These are phyloP conservation scores for Gobio gobio DNA, from an alignment of 2,113 vertebrate genomes.

Conservation along the genomic window DNA sequence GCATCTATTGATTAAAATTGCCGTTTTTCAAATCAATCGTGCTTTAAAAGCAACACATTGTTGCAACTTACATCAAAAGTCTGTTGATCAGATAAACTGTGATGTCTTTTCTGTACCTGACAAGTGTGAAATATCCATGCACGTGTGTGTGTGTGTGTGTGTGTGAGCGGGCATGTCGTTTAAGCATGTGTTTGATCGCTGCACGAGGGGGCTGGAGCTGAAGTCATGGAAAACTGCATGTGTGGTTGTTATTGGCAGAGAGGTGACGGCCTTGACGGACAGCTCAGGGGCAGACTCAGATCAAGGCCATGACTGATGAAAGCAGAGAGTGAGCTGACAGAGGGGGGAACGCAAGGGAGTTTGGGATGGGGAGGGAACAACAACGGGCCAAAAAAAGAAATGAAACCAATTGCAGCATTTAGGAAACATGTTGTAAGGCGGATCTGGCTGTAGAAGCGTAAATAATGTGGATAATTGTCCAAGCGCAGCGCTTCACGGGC, in stretches of 20 bases:
- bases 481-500: conserved; percentile 15
- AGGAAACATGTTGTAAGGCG: background rate
- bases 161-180: conserved; percentile 29
- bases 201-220: conserved; percentile 44
- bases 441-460: conserved; percentile 8
- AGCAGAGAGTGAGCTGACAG: conserved; percentile 34
- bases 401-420: conserved; percentile 21
- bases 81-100: conserved; percentile 15
- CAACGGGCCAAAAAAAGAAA: background rate
- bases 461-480: conserved; percentile 46
- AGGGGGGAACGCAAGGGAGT: conserved; percentile 23
- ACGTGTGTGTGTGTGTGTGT: conserved; percentile 28
- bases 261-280: conserved; percentile 48
- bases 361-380: background rate
- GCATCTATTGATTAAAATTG: conserved; percentile 25
- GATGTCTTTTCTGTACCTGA: background rate
- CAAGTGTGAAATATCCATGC: conserved; percentile 9
- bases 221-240: conserved; percentile 60
- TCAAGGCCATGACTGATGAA: conserved; percentile 52
- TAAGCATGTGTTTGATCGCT: conserved; percentile 35
- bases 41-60: conserved; percentile 4
- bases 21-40: background rate
- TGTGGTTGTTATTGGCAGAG: conserved; percentile 53
- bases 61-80: background rate
- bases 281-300: conserved; percentile 52